These are phyloP conservation scores for Tetragnatha montana DNA, from an alignment of 2,888 invertebrate species.

Conservation along the genomic window DNA sequence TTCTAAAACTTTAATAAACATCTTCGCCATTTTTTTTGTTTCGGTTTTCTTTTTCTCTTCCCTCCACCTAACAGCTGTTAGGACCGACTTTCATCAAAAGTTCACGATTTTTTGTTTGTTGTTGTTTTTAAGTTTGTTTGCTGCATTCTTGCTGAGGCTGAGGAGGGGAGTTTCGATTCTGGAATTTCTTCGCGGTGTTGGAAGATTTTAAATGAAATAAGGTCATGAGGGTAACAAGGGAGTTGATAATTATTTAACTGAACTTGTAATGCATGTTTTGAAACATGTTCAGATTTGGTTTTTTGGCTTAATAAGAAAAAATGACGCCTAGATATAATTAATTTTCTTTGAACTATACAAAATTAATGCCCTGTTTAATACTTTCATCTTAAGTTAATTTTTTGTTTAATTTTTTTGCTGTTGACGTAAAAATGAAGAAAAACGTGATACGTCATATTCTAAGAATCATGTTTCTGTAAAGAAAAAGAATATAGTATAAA, in stretches of 20 bases:
- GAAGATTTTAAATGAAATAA: not conserved
- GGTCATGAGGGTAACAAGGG: not conserved
- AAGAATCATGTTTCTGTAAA: too few relatives aligned
- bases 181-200: not conserved
- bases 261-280: too few relatives aligned
- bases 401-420: too few relatives aligned
- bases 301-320: too few relatives aligned
- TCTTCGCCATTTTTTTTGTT: not conserved
- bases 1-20: conserved; percentile 1
- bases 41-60: not conserved
- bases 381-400: too few relatives aligned
- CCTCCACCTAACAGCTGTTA: not conserved
- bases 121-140: not conserved
- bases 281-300: too few relatives aligned
- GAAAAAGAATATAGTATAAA: too few relatives aligned
- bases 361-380: too few relatives aligned
- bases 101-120: not conserved
- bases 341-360: too few relatives aligned
- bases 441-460: too few relatives aligned
- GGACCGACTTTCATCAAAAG: not conserved
- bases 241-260: not conserved
- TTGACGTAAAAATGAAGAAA: too few relatives aligned
- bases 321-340: too few relatives aligned
- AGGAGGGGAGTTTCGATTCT: not conserved
- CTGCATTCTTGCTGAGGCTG: not conserved